These are phyloP conservation scores for Brachylomia viminalis DNA, from an alignment of 2,888 invertebrate genomes.

Conservation along the genomic window DNA sequence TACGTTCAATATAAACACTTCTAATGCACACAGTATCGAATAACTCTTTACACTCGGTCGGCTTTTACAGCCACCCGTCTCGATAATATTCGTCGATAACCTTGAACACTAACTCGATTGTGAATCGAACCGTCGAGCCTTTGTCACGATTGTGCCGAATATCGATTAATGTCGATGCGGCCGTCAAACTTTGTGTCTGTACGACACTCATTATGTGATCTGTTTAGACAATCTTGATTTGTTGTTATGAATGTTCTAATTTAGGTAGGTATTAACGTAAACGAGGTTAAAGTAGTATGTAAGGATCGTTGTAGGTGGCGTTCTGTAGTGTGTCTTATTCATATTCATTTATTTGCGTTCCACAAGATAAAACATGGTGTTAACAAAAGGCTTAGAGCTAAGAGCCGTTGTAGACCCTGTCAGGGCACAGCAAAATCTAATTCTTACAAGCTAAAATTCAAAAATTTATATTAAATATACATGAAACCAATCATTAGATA, in stretches of 20 bases:
- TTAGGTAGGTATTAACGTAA: slow-evolving; percentile 2
- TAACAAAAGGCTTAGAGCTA: too few species aligned
- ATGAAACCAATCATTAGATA: too few species aligned
- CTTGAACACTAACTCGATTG: slow-evolving; percentile 37
- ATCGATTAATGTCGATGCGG: slow-evolving; percentile 34
- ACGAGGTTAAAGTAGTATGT: too few species aligned
- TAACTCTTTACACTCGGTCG: slow-evolving; percentile 22
- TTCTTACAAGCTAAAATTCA: too few species aligned
- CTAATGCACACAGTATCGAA: slow-evolving; percentile 39
- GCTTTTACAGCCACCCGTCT: slow-evolving; percentile 27
- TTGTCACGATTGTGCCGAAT: slow-evolving; percentile 28
- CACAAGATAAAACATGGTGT: too few species aligned
- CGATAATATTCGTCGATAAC: slow-evolving; percentile 42
- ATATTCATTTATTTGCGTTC: too few species aligned
- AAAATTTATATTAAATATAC: too few species aligned
- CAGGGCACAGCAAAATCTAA: too few species aligned
- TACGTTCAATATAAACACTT: slow-evolving; percentile 25
- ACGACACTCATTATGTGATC: too few species aligned
- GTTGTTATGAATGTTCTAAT: slow-evolving; percentile 30
- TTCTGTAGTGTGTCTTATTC: too few species aligned
- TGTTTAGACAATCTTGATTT: slow-evolving; percentile 28
- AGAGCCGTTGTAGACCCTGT: too few species aligned
- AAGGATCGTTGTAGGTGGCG: too few species aligned
- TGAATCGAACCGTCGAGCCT: slow-evolving; percentile 20
- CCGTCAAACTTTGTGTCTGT: slow-evolving; percentile 39